Conservation (phyloP, 2,113 vertebrate species). For the Lagopus muta region DNA sequence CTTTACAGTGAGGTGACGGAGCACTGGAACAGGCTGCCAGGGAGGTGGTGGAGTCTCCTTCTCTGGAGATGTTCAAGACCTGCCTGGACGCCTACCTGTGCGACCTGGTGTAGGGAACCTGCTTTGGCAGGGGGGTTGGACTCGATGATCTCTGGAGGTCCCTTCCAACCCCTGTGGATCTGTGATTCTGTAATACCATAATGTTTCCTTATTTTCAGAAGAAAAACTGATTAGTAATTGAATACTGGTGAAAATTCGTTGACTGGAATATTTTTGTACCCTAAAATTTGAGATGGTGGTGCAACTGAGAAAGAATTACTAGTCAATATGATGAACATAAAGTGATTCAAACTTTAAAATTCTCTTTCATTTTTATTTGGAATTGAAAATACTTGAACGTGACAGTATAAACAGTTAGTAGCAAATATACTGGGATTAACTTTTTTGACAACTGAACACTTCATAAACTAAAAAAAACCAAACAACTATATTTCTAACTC, state of each 20-base stretch:
- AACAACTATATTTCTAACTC: background rate
- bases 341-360: background rate
- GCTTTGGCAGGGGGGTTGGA: no score
- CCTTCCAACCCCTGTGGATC: no score
- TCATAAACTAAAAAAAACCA: background rate
- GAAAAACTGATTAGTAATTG: background rate
- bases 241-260: background rate
- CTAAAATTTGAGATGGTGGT: fast-evolving
- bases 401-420: background rate
- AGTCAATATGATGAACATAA: background rate
- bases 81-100: no score
- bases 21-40: no score
- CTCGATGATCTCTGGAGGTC: no score
- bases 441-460: background rate
- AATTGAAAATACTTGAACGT: background rate
- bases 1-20: no score
- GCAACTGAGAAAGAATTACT: background rate
- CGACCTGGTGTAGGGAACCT: no score
- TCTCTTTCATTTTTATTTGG: background rate
- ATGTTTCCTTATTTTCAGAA: background rate
- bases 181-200: no score
- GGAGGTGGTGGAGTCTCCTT: no score
- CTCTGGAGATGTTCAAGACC: no score
- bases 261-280: background rate
- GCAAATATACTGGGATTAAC: background rate